phyloP scores from a whole-genome alignment of 2,797 vertebrate genomes.

The Melanotaenia boesemani region DNA sequence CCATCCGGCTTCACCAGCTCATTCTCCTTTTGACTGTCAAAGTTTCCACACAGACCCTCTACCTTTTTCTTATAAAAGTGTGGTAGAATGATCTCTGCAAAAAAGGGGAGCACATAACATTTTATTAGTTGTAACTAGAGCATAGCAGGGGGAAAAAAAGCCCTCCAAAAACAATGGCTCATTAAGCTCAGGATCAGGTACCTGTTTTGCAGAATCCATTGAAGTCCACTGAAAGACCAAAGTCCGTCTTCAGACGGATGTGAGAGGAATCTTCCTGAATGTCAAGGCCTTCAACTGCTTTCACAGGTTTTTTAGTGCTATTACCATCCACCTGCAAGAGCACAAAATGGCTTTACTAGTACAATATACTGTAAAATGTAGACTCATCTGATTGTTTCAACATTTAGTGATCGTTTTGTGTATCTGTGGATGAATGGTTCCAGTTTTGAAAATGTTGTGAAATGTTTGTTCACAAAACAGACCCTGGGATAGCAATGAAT shows the following conservation, averaged over 20 bases:
- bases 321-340: constrained; percentile 83
- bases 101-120: no score
- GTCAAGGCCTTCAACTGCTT: constrained; percentile 79
- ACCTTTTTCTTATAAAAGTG: constrained; percentile 79
- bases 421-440: no score
- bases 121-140: no score
- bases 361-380: not conserved
- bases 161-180: no score
- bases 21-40: constrained; percentile 78
- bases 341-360: not conserved
- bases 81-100: constrained; percentile 84
- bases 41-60: constrained; percentile 88
- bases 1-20: constrained; percentile 84
- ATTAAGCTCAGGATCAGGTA: constrained; percentile 64
- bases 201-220: constrained; percentile 82
- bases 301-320: constrained; percentile 69
- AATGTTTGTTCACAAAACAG: no score
- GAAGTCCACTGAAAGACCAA: constrained; percentile 85
- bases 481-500: no score
- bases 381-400: no score
- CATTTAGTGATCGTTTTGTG: no score
- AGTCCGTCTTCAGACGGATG: constrained; percentile 86
- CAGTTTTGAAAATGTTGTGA: no score
- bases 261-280: constrained; percentile 76
- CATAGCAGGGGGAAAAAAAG: no score